Base-by-base conservation (phyloP, 2,113 vertebrate species). In the Notothenia coriiceps region DNA sequence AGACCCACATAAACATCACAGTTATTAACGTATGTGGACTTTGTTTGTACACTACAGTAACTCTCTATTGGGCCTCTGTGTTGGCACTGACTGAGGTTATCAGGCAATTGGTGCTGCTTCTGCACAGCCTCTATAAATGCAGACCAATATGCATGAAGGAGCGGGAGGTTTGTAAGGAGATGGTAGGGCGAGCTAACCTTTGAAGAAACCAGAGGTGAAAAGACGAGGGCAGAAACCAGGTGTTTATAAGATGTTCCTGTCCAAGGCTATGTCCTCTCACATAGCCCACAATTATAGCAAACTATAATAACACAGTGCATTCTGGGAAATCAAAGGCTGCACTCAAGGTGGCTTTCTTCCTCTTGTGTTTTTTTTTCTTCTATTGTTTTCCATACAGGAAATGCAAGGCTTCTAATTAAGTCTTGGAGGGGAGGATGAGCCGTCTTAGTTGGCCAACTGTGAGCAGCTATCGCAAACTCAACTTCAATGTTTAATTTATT, bases 401-500 rank as follows among this genome's bases (percentile, higher is more conserved):
- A 87, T 77, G 59, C 6, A 47, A 87, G 59, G 65, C 86, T 84
- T 76, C 86, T 91, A 92, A 93, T 92, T 92, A 93, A 86, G 81
- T 89, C 87, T 89, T 86, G 50, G 63, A 88, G 80, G 70, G 52
- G 80, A 64, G 63, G 73, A 76, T 35, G 69, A 65, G 70, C 75
- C 61, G 18, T 85, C 82, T 80, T 71, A 40, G 68, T 69, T 60
- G 64, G 76, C 89, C 82, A 79, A 82, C 83, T 80, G 84, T 77
- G 86, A 82, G 82, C 51, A 22, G 83, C 91, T 86, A 88, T 89
- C 73, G 33, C 83, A 86, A 90, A 79, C 84, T 85, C 78, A 18
- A 77, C 77, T 80, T 74, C 86, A 17, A 94, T 93, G 88, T 90
- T 92, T 95, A 92, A 94, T 94, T 92, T 87, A 93, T 91, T 83